Percentiles rank a stretch among this genome's conserved stretches.
phyloP scores from a whole-genome alignment of 2,113 vertebrate species.

The Cryptomyrus ogoouensis region DNA sequence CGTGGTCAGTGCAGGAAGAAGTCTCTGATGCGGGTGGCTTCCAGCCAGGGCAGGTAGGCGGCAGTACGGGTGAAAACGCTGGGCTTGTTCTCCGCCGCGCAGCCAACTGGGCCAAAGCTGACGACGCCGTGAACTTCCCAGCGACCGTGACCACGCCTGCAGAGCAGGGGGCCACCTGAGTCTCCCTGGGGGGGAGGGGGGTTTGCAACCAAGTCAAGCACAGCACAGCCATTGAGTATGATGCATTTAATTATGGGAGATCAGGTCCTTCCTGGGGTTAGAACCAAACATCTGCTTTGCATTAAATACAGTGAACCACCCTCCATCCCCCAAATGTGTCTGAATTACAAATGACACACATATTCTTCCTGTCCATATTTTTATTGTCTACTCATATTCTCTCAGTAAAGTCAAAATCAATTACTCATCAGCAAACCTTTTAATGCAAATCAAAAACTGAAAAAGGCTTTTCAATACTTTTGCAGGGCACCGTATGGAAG shows the following conservation, averaged over 20 bases:
- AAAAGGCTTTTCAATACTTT: neutral
- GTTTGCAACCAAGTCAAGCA: too few species aligned
- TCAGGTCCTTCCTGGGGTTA: neutral
- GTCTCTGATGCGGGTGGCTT: slow-evolving; percentile 71
- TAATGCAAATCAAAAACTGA: neutral
- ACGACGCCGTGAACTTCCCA: slow-evolving; percentile 82
- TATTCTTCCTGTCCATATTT: neutral
- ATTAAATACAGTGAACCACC: neutral
- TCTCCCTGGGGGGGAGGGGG: slow-evolving; percentile 54
- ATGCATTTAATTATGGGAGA: neutral
- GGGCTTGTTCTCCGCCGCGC: slow-evolving; percentile 75
- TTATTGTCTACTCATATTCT: neutral
- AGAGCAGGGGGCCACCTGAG: slow-evolving; percentile 71
- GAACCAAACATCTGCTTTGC: neutral
- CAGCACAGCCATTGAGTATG: neutral
- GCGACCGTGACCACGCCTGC: slow-evolving; percentile 58
- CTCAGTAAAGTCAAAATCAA: neutral
- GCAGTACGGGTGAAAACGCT: slow-evolving; percentile 73
- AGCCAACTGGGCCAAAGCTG: slow-evolving; percentile 75
- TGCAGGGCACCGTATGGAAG: neutral
- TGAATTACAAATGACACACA: neutral
- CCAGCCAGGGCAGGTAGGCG: slow-evolving; percentile 73
- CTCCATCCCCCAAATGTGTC: neutral
- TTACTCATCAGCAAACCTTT: neutral
- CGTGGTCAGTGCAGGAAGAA: slow-evolving; percentile 63